These are phyloP conservation scores for Zophobas morio DNA, from an alignment of 1,140 invertebrate genomes.

Conservation along the genomic window DNA sequence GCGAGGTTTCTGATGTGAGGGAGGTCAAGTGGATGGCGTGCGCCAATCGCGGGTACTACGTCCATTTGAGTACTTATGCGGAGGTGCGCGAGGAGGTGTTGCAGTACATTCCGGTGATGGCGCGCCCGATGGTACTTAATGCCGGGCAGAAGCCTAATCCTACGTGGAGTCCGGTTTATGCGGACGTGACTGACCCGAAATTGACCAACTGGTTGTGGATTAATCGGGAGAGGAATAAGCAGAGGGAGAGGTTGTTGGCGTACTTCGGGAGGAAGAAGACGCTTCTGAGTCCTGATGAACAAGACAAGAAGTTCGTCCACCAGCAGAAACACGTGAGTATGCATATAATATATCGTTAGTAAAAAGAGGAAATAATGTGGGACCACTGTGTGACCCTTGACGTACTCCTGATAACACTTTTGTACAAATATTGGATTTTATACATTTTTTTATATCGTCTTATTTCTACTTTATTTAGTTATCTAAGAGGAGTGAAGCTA, in stretches of 20 bases:
- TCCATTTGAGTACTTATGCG: conserved; percentile 85
- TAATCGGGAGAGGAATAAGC: conserved; percentile 73
- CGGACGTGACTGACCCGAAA: conserved; percentile 81
- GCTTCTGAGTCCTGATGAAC: conserved; percentile 68
- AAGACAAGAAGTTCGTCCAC: conserved; percentile 69
- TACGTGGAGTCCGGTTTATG: conserved; percentile 84
- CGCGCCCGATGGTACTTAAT: conserved; percentile 79
- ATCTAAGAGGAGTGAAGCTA: too few species aligned
- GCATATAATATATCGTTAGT: not conserved
- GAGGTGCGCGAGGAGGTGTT: conserved; percentile 90
- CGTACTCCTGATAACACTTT: too few species aligned
- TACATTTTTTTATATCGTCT: too few species aligned
- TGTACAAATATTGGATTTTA: too few species aligned
- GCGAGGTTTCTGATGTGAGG: conserved; percentile 69
- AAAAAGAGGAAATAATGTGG: too few species aligned
- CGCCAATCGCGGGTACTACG: conserved; percentile 86
- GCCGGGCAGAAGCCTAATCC: conserved; percentile 74
- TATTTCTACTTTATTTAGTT: too few species aligned
- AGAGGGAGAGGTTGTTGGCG: conserved; percentile 72
- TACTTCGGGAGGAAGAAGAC: conserved; percentile 68
- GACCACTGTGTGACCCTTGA: too few species aligned
- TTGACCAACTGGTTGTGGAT: conserved; percentile 84
- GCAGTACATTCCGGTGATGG: conserved; percentile 85
- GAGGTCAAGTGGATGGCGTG: conserved; percentile 93
- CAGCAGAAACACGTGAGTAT: conserved; percentile 67